Evolutionary conservation across 2,888 invertebrate genomes (phyloP), one percentile per base, ranked within the genome.

Genomic region (Unio pictorum): DNA sequence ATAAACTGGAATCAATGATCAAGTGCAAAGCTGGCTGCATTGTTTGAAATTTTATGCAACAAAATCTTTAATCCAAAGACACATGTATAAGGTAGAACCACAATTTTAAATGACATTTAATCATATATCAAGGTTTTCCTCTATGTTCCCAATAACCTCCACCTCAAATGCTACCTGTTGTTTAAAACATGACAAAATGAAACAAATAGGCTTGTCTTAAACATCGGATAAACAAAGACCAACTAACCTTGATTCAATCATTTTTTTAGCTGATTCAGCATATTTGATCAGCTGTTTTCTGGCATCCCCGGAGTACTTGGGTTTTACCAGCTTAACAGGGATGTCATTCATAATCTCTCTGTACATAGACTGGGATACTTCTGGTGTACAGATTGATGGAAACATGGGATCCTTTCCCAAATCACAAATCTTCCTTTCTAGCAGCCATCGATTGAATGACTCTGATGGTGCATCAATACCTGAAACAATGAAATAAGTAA

Each of bases 331-430:
- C 91, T 97, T 97, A 73, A 98, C 96, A 17, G 98, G 98, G 88
- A 99, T 96, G 91, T 98, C 98, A 90, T 97, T 96, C 96, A 98
- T 97, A 67, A 98, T 96, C 91, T 98, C 98, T 78, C 96, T 94
- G 91, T 97, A 97, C 97, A 98, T 97, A 2, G 95, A 95, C 88
- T 94, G 93, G 7, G 98, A 98, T 83, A 98, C 94, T 91, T 97
- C 97, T 2, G 96, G 95, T 81, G 94, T 93, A 91, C 98, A 98
- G 89, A 94, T 94, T 89, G 96, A 96, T 11, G 98, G 98, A 65
- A 98, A 91, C 66, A 98, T 90, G 0, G 98, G 96, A 91, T 98
- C 98, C 69, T 93, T 94, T 2, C 98, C 98, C 86, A 93, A 94
- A 88, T 97, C 96, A 80, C 94, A 93, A 0, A 97, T 95, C 91